Conservation (phyloP, 2,113 vertebrate genomes). For the Chaetura pelagica region DNA sequence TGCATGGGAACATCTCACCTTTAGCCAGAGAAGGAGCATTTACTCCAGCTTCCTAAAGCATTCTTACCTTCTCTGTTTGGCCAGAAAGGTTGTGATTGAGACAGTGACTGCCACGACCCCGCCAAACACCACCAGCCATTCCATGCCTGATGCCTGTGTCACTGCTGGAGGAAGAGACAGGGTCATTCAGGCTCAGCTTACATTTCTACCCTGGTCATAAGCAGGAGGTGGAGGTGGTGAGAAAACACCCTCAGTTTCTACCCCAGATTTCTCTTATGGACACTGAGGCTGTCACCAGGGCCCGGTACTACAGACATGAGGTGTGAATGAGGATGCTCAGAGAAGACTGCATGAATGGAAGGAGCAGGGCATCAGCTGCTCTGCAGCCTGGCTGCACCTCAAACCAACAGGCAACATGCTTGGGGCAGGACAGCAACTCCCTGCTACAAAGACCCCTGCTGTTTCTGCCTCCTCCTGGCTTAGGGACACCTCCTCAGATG, state of each 20-base stretch:
- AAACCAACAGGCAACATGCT: background rate
- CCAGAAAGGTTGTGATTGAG: slow-evolving; percentile 35
- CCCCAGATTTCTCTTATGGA: background rate
- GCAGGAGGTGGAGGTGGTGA: background rate
- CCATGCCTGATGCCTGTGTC: background rate
- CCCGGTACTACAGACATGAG: background rate
- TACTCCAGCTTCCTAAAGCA: background rate
- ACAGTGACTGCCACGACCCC: background rate
- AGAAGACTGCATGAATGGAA: background rate
- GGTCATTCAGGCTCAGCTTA: background rate
- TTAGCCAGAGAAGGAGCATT: background rate
- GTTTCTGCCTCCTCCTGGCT: background rate
- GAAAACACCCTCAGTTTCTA: background rate
- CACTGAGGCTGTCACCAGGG: background rate
- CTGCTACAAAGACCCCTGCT: background rate
- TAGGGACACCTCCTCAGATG: background rate
- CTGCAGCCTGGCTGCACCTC: background rate
- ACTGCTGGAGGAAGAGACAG: slow-evolving; percentile 14
- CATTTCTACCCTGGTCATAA: background rate
- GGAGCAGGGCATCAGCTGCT: background rate
- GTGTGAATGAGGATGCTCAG: background rate
- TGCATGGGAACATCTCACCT: background rate
- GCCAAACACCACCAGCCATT: slow-evolving; percentile 35
- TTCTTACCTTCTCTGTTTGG: slow-evolving; percentile 60
- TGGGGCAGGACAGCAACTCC: background rate